phyloP scores from a whole-genome alignment of 2,888 invertebrate species.

The Agonopterix heracliana region DNA sequence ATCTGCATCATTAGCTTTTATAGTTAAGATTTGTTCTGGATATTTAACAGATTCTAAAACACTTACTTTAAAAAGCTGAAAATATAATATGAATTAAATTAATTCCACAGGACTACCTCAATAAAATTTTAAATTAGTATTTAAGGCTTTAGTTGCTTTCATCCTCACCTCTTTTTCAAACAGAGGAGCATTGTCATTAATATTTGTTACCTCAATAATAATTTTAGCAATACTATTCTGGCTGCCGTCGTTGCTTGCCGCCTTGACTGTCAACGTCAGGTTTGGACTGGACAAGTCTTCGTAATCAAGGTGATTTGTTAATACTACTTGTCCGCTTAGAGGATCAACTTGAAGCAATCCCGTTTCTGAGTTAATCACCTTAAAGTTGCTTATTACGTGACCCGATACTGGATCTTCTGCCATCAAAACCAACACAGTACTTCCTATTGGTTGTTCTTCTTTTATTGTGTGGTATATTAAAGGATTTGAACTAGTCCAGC shows the following conservation, averaged over 20 bases:
- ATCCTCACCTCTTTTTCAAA: slow-evolving; percentile 77
- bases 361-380: slow-evolving; percentile 72
- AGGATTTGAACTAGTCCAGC: slow-evolving; percentile 84
- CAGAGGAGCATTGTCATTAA: slow-evolving; percentile 86
- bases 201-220: slow-evolving; percentile 81
- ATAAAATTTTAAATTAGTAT: background rate
- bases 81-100: slow-evolving; percentile 11
- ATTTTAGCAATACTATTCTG: slow-evolving; percentile 81
- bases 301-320: slow-evolving; percentile 85
- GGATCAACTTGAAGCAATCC: slow-evolving; percentile 78
- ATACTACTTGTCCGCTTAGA: slow-evolving; percentile 82
- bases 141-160: too few species aligned
- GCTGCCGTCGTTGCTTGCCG: slow-evolving; percentile 66
- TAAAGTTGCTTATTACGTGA: slow-evolving; percentile 77
- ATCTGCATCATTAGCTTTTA: slow-evolving; percentile 83
- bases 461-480: slow-evolving; percentile 80
- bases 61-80: slow-evolving; percentile 80
- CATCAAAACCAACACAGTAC: slow-evolving; percentile 80
- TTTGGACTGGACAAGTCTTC: slow-evolving; percentile 81
- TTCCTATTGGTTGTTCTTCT: slow-evolving; percentile 86
- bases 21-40: slow-evolving; percentile 80
- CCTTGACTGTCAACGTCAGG: slow-evolving; percentile 74
- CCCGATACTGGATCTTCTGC: slow-evolving; percentile 84
- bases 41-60: slow-evolving; percentile 82
- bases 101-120: background rate